Evolutionary conservation across 2,888 invertebrate species (phyloP), one percentile per base, ranked within the genome.

Genomic region (Trachelus troglodyta): DNA sequence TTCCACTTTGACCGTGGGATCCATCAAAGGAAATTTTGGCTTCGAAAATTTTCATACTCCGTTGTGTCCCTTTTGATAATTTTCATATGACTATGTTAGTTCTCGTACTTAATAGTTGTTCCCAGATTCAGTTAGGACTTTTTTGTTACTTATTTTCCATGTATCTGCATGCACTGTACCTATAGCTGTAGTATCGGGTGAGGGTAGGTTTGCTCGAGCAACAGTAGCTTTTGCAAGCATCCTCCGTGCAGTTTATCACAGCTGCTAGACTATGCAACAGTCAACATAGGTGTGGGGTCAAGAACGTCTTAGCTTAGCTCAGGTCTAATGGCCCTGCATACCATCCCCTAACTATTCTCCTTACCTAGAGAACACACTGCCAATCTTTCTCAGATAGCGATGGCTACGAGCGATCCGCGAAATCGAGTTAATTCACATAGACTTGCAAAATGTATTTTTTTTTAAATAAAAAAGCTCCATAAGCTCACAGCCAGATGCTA

Each of bases 211-310:
- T 56, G 56, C 56, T 9, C 23, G 23, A 56, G 23, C 23, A 56
- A 56, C 56, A 56, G 56, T 56, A 56, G 56, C 56, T 31, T 71
- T 34, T 30, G 71, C 71, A 23, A 71, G 15, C 30, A 71, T 71
- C n/a, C 71, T 34, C 33, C 9, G 71, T 12, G 56, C 33, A 71
- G 71, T 71, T 71, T 71, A 71, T 71, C 71, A 71, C 33, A 71
- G 71, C 33, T 34, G 34, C 71, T 71, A 71, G 34, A 71, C 11
- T 71, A 71, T 71, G 71, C 71, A 71, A 30, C 71, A 71, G 71
- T 71, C 71, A 71, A 71, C 71, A 71, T 71, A 15, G 71, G 71
- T 31, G 71, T 15, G 71, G 11, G 71, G 71, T 71, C 71, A 71
- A 71, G 71, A 71, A 71, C 71, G 71, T 71, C 71, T 71, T 30